Conservation (phyloP, 2,113 vertebrate species). For the Chaenocephalus aceratus region DNA sequence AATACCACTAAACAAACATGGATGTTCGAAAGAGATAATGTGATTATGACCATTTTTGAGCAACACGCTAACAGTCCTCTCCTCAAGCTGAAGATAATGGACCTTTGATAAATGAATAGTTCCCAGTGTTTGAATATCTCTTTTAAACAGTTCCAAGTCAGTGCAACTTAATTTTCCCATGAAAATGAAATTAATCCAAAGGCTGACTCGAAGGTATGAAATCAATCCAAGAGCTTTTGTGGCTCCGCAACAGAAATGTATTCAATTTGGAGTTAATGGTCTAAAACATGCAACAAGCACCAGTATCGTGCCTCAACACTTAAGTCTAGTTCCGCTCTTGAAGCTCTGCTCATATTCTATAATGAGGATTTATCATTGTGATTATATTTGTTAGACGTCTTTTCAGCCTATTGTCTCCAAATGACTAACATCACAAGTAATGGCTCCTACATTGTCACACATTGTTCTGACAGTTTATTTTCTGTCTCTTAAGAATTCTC, state of each 20-base stretch:
- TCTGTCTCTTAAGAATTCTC: neutral
- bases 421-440: neutral
- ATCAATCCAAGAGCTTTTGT: conserved; percentile 32
- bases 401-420: neutral
- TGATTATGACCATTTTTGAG: neutral
- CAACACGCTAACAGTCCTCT: neutral
- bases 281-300: conserved; percentile 22
- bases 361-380: no score
- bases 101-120: conserved; percentile 26
- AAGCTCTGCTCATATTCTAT: neutral
- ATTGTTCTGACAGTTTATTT: neutral
- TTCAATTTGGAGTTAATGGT: conserved; percentile 46
- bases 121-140: conserved; percentile 39
- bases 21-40: no score
- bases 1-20: no score
- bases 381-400: neutral
- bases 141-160: neutral
- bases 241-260: conserved; percentile 19
- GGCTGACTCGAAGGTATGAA: conserved; percentile 21
- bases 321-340: conserved; percentile 1
- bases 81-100: neutral
- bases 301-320: neutral
- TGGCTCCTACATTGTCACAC: neutral
- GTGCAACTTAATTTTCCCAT: no score
- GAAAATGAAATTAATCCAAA: conserved; percentile 11